Evolutionary conservation across 2,888 invertebrate genomes (phyloP).

Genomic region (Sesamia inferens): DNA sequence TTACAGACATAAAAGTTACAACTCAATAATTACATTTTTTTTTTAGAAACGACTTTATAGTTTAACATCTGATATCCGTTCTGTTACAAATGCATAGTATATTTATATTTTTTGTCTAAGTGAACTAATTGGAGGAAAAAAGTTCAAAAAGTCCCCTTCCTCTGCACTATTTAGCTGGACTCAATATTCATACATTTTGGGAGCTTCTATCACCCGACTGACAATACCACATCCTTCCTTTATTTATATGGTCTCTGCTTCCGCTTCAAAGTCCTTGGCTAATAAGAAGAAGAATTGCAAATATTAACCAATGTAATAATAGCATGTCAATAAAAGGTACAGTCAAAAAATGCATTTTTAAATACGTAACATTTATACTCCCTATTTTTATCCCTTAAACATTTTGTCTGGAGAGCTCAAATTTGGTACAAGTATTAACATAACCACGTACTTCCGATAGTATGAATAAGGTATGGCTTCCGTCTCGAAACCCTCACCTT

Average conservation of each 20-base stretch:
- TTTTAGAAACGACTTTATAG: not conserved
- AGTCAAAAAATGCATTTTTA: not conserved
- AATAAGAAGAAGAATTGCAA: slow-evolving; percentile 71
- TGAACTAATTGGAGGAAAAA: not conserved
- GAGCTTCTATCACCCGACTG: slow-evolving; percentile 25
- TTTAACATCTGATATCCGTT: not conserved
- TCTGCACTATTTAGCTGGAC: slow-evolving; percentile 2
- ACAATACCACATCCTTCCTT: slow-evolving; percentile 53
- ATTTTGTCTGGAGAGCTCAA: not conserved
- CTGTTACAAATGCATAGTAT: not conserved
- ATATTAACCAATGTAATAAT: not conserved
- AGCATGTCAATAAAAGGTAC: not conserved
- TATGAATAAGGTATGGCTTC: slow-evolving; percentile 65
- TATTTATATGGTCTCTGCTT: slow-evolving; percentile 49
- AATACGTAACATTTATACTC: not conserved
- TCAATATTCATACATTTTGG: slow-evolving; percentile 36
- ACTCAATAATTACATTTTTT: not conserved
- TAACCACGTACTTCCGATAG: slow-evolving; percentile 79
- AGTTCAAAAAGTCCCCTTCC: not conserved
- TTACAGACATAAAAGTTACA: no score
- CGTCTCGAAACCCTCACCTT: slow-evolving; percentile 59
- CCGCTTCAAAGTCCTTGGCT: slow-evolving; percentile 58
- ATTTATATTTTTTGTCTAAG: not conserved
- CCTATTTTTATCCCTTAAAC: not conserved
- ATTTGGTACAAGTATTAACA: slow-evolving; percentile 20